phyloP scores from a whole-genome alignment of 1,140 invertebrate genomes.

The Caenorhabditis elegans region WBcel235 BX284603.4:6506001-6506500 shows the following conservation, averaged over 20 bases:
- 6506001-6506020: slow-evolving; percentile 37
- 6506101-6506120: too few relatives aligned
- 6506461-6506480: not conserved
- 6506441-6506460: slow-evolving; percentile 30
- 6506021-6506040: slow-evolving; percentile 43
- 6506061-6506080: slow-evolving; percentile 40
- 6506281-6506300: not conserved
- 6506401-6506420: not conserved
- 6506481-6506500: slow-evolving; percentile 16
- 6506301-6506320: slow-evolving; percentile 37
- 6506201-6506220: slow-evolving; percentile 19
- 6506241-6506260: slow-evolving; percentile 28
- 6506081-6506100: slow-evolving; percentile 41
- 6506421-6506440: slow-evolving; percentile 36
- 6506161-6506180: slow-evolving; percentile 32
- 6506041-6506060: slow-evolving; percentile 42
- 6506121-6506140: slow-evolving; percentile 37
- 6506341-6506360: not conserved
- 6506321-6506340: not conserved
- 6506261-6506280: slow-evolving; percentile 1
- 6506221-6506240: slow-evolving; percentile 34
- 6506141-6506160: slow-evolving; percentile 38
- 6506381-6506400: not conserved
- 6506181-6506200: slow-evolving; percentile 40
- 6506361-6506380: not conserved